Evolutionary conservation across 2,888 invertebrate genomes (phyloP), one percentile per base, ranked within the genome.

Genomic region (Cacoxenus indagator): DNA sequence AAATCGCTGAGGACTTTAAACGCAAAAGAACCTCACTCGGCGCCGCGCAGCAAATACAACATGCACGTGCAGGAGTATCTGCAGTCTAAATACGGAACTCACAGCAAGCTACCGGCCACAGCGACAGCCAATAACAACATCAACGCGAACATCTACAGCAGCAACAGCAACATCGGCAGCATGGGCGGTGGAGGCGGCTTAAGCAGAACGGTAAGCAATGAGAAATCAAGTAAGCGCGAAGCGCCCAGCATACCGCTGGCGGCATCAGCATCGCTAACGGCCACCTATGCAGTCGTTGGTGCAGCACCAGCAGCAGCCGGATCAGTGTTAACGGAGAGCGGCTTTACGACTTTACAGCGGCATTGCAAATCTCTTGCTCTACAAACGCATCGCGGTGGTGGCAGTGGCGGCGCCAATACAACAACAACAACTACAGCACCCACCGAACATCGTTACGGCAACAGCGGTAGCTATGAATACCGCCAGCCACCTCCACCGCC

Each of bases 401-500:
- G 37, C 37, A 37, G 37, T 14, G 4, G 2, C 4, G 1, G 37
- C 37, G 14, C 9, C 5, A 37, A 4, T 14, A 37, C 22, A 17
- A 17, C 43, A 43, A 9, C 71, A 70, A 26, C 70, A 69, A 74
- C 68, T 65, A 68, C 69, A 11, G 29, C 69, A 70, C 69, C 74
- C 73, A 74, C 74, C 70, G 71, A 73, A 17, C 68, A 68, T 43
- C 67, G 22, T 8, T 19, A 22, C 37, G 0, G 22, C 24, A 43
- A 5, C 72, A 71, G 67, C 65, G 74, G 70, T 65, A 67, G 76
- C 46, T 76, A 79, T 62, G 78, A 81, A 65, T 82, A 82, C 64
- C 75, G 79, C 17, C 77, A 81, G 55, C 81, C 82, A n/a, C 82
- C 82, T 66, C 82, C 79, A 61, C 82, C 82, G 5, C 81, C 82